Evolutionary conservation across 2,888 invertebrate genomes (phyloP).

Genomic region (Argyra leucocephala): DNA sequence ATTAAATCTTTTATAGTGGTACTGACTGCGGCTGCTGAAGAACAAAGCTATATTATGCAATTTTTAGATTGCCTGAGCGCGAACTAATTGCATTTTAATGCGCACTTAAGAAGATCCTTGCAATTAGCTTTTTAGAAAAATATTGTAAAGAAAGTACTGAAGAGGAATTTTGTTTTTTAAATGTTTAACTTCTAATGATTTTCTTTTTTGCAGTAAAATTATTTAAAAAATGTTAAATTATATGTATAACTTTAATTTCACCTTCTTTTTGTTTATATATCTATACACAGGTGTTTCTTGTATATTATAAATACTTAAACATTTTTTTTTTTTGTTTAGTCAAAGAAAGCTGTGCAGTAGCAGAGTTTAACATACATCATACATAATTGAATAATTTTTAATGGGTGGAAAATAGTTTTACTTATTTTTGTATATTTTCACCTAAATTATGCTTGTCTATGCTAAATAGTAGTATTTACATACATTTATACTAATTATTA

Average conservation of each 20-base stretch:
- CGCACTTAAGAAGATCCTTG: not conserved
- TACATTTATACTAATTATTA: too few relatives aligned
- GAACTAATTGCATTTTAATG: conserved; percentile 4
- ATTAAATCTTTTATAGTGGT: not conserved
- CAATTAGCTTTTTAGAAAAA: not conserved
- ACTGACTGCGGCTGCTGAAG: not conserved
- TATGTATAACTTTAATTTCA: too few relatives aligned
- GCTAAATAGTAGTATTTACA: too few relatives aligned
- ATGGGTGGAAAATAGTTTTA: not conserved
- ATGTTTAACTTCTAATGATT: too few relatives aligned
- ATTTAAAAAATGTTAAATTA: too few relatives aligned
- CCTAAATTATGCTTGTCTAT: too few relatives aligned
- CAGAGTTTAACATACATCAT: too few relatives aligned
- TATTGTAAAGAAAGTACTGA: too few relatives aligned
- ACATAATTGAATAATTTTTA: not conserved
- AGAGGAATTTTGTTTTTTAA: too few relatives aligned
- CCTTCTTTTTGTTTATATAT: too few relatives aligned
- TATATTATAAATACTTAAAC: not conserved
- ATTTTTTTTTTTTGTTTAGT: not conserved
- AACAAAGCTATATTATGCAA: not conserved
- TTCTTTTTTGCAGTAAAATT: too few relatives aligned
- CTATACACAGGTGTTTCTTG: not conserved
- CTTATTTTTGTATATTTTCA: too few relatives aligned
- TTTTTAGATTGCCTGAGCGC: not conserved
- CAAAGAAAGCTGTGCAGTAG: not conserved